Conservation (phyloP, 2,113 vertebrate species). For the Rhombomys opimus region DNA sequence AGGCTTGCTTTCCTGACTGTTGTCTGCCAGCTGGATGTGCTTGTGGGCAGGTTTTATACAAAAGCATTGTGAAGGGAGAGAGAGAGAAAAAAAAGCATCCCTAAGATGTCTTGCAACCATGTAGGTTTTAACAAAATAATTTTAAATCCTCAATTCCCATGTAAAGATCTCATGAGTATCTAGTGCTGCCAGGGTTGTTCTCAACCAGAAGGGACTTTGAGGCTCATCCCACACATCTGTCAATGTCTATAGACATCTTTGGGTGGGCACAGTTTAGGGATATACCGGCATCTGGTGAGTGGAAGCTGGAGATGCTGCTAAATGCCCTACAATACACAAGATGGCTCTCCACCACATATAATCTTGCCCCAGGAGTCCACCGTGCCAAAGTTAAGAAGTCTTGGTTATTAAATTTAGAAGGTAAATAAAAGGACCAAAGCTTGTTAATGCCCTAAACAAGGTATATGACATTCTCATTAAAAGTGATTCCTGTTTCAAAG, state of each 20-base stretch:
- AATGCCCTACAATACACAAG: not conserved
- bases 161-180: not conserved
- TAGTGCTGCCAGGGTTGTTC: not conserved
- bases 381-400: not conserved
- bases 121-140: not conserved
- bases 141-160: not conserved
- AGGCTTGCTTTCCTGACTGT: not conserved
- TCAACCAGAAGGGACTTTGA: accelerated
- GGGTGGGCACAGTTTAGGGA: not conserved
- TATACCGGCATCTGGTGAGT: not conserved
- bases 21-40: not conserved
- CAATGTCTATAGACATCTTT: not conserved
- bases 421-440: not conserved
- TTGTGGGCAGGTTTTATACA: not conserved
- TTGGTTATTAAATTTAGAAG: not conserved
- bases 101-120: not conserved
- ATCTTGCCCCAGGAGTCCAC: not conserved
- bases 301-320: not conserved
- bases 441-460: not conserved
- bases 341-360: not conserved
- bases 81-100: not conserved
- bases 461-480: not conserved
- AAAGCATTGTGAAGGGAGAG: not conserved
- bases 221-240: accelerated
- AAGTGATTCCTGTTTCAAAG: not conserved